Conservation (phyloP, 1,140 invertebrate species). For the Zaprionus lachaisei region DNA sequence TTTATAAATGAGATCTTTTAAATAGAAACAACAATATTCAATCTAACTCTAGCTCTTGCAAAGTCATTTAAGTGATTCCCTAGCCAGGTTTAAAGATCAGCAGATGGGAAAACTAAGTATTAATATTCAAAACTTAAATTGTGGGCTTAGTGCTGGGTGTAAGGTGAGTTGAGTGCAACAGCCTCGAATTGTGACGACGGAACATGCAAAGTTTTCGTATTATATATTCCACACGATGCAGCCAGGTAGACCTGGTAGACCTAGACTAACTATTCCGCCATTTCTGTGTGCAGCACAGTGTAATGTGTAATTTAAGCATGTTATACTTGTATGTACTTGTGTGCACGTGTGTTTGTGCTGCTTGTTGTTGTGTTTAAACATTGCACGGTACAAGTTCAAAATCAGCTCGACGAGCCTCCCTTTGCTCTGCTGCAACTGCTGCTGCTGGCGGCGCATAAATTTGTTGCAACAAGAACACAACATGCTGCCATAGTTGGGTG, state of each 20-base stretch:
- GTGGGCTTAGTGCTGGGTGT: not conserved
- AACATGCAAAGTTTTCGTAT: constrained; percentile 48
- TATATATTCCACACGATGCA: constrained; percentile 48
- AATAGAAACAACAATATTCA: not conserved
- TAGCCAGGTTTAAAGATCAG: not conserved
- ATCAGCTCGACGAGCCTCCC: constrained; percentile 29
- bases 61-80: not conserved
- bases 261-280: constrained; percentile 28
- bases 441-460: constrained; percentile 70
- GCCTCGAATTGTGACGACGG: constrained; percentile 42
- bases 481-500: constrained; percentile 24
- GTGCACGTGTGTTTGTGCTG: constrained; percentile 16
- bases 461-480: constrained; percentile 39
- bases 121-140: constrained; percentile 8
- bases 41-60: not conserved
- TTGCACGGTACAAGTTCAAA: constrained; percentile 54
- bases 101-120: constrained; percentile 11
- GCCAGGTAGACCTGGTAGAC: constrained; percentile 17
- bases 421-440: not conserved
- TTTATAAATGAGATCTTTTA: too few relatives aligned
- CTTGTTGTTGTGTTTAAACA: constrained; percentile 34
- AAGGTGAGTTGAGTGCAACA: constrained; percentile 31
- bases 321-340: constrained; percentile 25
- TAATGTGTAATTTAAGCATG: constrained; percentile 52
- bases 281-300: constrained; percentile 16